These are phyloP conservation scores for Triplophysa dalaica DNA, from an alignment of 2,113 vertebrate genomes.

Conservation along the genomic window DNA sequence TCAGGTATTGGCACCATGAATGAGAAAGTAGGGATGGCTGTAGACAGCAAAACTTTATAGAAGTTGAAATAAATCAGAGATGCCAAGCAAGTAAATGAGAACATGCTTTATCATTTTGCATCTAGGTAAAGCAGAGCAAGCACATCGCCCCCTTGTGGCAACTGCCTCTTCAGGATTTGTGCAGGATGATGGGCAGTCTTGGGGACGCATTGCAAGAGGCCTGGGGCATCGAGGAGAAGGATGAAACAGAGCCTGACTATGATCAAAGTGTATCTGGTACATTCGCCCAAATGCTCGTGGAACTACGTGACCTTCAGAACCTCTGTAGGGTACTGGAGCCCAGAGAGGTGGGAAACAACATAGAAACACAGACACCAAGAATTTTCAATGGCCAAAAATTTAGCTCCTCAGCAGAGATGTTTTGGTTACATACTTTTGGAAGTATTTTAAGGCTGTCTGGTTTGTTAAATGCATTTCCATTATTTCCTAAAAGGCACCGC, in stretches of 20 bases:
- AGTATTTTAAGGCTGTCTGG: no score
- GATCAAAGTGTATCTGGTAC: conserved; percentile 78
- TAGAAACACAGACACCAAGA: conserved; percentile 24
- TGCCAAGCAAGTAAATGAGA: neutral
- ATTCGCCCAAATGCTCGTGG: conserved; percentile 78
- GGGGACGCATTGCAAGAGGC: conserved; percentile 57
- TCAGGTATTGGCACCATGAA: neutral
- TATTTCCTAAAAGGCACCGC: no score
- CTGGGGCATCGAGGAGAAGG: conserved; percentile 59
- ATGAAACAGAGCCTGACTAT: conserved; percentile 63
- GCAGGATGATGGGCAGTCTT: conserved; percentile 77
- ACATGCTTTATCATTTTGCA: neutral
- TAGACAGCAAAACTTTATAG: neutral
- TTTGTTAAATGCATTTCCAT: no score
- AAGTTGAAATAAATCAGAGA: conserved; percentile 3
- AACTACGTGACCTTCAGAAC: conserved; percentile 82
- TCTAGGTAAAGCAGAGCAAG: conserved; percentile 70
- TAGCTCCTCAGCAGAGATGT: no score
- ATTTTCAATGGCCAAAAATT: no score
- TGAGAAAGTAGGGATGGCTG: neutral
- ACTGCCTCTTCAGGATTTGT: conserved; percentile 83
- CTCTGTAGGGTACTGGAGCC: conserved; percentile 85
- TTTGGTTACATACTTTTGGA: no score
- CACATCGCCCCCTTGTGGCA: conserved; percentile 86
- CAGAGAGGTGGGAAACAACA: conserved; percentile 77